A percentile compares a stretch with the other conserved stretches of the same genome.
Evolutionary conservation across 2,797 vertebrate genomes (phyloP).

Genomic region (Chelon auratus): DNA sequence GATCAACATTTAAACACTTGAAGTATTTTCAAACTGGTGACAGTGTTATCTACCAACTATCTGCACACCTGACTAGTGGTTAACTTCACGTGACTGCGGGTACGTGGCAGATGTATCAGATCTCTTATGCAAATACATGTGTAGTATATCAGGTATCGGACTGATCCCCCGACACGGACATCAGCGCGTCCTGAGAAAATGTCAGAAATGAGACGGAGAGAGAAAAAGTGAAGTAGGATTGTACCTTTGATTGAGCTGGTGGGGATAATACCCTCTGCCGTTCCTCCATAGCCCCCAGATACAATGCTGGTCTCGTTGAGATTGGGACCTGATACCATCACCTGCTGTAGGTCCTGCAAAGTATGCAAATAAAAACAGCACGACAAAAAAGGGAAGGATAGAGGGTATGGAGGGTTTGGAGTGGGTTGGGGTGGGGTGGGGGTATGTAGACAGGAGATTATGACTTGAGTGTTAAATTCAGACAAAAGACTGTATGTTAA

Average conservation of each 20-base stretch:
- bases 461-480: constrained; percentile 25
- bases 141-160: too few species aligned
- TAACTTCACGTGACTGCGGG: too few species aligned
- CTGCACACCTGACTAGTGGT: too few species aligned
- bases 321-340: constrained; percentile 98
- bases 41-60: too few species aligned
- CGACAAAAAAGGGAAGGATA: constrained; percentile 4
- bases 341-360: constrained; percentile 93
- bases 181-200: neutral
- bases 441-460: constrained; percentile 43
- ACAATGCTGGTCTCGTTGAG: constrained; percentile 98
- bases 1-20: too few species aligned
- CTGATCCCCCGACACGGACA: too few species aligned
- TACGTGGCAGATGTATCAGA: too few species aligned
- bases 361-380: constrained; percentile 22
- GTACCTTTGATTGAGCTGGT: constrained; percentile 91
- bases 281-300: constrained; percentile 95
- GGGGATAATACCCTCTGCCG: constrained; percentile 92
- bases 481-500: constrained; percentile 24
- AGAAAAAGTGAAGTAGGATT: neutral
- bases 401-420: constrained; percentile 20
- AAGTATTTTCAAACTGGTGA: too few species aligned
- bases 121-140: too few species aligned
- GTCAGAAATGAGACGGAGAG: neutral
- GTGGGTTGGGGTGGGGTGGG: neutral